Evolutionary conservation across 2,113 vertebrate genomes (phyloP).

Genomic region (Ramphastos sulfuratus): DNA sequence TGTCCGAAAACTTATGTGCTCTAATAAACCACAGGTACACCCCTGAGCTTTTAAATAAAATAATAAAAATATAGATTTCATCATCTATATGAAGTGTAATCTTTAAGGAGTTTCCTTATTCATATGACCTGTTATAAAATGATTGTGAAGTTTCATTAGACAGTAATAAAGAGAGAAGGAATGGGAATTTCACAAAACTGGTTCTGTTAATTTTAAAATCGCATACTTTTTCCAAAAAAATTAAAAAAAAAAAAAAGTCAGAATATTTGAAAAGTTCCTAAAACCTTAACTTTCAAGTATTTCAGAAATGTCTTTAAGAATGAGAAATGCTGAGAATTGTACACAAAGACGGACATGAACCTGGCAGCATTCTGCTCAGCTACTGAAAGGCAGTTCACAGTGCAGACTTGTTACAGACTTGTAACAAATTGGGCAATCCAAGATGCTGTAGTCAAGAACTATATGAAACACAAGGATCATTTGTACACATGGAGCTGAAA

Average conservation of each 20-base stretch:
- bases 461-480: conserved; percentile 72
- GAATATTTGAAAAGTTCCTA: background rate
- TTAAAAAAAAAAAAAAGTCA: background rate
- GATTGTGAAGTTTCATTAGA: conserved; percentile 25
- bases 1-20: background rate
- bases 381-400: conserved; percentile 72
- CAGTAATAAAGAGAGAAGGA: conserved; percentile 3
- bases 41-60: background rate
- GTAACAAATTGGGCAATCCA: conserved; percentile 85
- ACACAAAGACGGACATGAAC: conserved; percentile 16
- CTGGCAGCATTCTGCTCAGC: conserved; percentile 37
- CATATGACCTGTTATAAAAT: conserved; percentile 32
- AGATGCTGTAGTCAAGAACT: conserved; percentile 74
- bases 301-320: conserved; percentile 36
- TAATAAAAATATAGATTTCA: conserved; percentile 26
- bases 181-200: background rate
- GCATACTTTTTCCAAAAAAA: background rate
- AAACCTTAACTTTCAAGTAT: background rate
- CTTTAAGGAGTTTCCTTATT: conserved; percentile 32
- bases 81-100: conserved; percentile 1
- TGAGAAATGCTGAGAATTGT: conserved; percentile 17
- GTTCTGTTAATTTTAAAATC: background rate
- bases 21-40: background rate
- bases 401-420: conserved; percentile 86
- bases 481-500: conserved; percentile 76